Conservation (phyloP, 2,797 vertebrate genomes). For the Falco columbarius region DNA sequence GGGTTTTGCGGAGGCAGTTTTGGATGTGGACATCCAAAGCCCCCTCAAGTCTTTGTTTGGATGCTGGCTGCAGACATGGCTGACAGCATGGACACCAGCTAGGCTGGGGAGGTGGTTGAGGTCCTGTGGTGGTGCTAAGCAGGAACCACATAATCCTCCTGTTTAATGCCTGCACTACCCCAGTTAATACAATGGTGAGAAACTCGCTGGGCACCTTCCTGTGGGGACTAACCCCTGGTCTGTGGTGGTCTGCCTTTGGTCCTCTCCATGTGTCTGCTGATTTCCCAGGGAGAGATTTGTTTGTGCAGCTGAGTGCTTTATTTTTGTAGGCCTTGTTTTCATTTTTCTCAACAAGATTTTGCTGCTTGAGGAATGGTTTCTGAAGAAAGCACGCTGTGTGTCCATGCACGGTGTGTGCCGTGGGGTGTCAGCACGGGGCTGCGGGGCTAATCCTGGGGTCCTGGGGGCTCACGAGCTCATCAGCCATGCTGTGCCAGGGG, state of each 20-base stretch:
- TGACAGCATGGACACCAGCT: neutral
- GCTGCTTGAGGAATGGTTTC: neutral
- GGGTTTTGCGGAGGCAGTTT: neutral
- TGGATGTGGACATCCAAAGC: rapidly evolving
- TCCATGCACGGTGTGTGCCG: rapidly evolving
- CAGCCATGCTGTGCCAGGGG: neutral
- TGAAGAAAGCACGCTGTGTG: neutral
- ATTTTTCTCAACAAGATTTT: neutral
- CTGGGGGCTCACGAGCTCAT: neutral
- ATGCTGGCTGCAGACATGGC: neutral
- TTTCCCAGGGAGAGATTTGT: neutral
- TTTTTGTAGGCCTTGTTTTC: neutral
- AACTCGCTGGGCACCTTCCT: neutral
- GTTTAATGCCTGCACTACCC: rapidly evolving
- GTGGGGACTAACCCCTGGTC: neutral
- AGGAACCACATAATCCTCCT: neutral
- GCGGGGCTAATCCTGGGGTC: neutral
- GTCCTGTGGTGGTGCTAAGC: neutral
- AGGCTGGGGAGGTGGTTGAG: rapidly evolving
- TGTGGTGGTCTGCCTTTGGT: neutral
- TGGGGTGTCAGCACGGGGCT: neutral
- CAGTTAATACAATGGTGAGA: neutral
- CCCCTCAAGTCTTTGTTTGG: rapidly evolving
- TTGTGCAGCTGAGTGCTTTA: neutral
- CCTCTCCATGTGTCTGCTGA: neutral